phyloP scores from a whole-genome alignment of 2,113 vertebrate genomes.

The Plotosus lineatus region DNA sequence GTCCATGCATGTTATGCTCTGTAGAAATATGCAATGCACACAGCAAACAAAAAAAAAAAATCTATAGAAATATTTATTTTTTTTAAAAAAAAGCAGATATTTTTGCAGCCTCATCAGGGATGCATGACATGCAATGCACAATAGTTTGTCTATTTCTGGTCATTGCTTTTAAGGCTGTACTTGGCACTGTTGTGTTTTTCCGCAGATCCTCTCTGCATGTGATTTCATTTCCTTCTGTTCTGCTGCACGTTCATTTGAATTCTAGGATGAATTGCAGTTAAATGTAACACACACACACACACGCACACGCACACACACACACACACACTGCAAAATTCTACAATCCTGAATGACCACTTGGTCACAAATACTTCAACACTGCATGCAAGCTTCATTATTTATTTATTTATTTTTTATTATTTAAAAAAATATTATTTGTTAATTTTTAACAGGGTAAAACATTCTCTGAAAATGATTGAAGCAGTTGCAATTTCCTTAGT shows the following conservation, averaged over 20 bases:
- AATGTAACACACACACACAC: neutral
- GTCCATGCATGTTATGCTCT: neutral
- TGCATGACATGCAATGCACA: constrained; percentile 35
- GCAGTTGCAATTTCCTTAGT: too few relatives aligned
- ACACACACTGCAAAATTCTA: neutral
- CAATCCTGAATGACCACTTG: neutral
- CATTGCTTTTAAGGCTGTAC: constrained; percentile 22
- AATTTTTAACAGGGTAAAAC: neutral
- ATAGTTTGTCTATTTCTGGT: constrained; percentile 10
- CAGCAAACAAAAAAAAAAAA: neutral
- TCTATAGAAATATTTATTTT: neutral
- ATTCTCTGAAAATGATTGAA: neutral
- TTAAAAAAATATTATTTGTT: neutral
- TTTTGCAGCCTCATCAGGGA: neutral
- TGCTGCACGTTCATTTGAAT: neutral
- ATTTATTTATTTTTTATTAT: too few relatives aligned
- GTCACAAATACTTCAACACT: neutral
- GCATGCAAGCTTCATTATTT: neutral
- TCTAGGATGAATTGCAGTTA: constrained; percentile 1
- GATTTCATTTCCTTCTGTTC: neutral
- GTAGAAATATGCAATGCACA: neutral
- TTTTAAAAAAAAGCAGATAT: neutral
- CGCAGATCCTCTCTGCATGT: constrained; percentile 1
- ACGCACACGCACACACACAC: neutral
- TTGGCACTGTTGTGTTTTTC: constrained; percentile 34